Evolutionary conservation across 2,888 invertebrate genomes (phyloP).

Genomic region (Tinea pellionella): DNA sequence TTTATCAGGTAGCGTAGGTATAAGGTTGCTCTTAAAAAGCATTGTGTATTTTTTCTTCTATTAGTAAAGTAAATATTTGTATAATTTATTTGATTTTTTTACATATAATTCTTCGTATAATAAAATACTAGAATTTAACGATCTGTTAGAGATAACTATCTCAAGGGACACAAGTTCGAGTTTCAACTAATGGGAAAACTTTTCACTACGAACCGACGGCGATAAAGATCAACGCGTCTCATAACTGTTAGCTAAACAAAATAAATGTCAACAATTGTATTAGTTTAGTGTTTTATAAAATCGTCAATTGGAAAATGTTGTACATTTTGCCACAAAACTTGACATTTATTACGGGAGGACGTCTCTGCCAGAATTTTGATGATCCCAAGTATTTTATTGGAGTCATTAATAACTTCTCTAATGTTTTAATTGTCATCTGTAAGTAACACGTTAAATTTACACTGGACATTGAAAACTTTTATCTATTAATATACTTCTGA

Average conservation of each 20-base stretch:
- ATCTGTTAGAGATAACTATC: slow-evolving; percentile 12
- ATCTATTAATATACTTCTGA: not conserved
- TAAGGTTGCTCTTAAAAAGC: too few species aligned
- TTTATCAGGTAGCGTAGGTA: too few species aligned
- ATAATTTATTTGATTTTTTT: not conserved
- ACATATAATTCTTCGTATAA: not conserved
- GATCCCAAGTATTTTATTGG: not conserved
- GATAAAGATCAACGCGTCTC: slow-evolving; percentile 16
- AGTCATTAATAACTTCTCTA: slow-evolving; percentile 1
- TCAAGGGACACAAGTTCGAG: slow-evolving; percentile 14
- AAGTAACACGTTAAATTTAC: not conserved
- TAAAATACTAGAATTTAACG: slow-evolving; percentile 13
- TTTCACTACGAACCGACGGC: not conserved
- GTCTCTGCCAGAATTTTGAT: not conserved
- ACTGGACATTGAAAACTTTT: not conserved
- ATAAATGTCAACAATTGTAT: slow-evolving; percentile 15
- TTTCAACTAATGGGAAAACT: slow-evolving; percentile 13
- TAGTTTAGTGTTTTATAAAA: slow-evolving; percentile 7
- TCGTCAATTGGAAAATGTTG: not conserved
- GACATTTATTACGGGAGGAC: not conserved
- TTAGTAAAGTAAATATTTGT: too few species aligned
- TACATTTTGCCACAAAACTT: slow-evolving; percentile 4
- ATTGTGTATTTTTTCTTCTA: too few species aligned
- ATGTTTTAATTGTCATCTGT: slow-evolving; percentile 5
- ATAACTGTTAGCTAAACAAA: slow-evolving; percentile 15